phyloP scores from a whole-genome alignment of 2,113 vertebrate species.

The Tinamus guttatus region DNA sequence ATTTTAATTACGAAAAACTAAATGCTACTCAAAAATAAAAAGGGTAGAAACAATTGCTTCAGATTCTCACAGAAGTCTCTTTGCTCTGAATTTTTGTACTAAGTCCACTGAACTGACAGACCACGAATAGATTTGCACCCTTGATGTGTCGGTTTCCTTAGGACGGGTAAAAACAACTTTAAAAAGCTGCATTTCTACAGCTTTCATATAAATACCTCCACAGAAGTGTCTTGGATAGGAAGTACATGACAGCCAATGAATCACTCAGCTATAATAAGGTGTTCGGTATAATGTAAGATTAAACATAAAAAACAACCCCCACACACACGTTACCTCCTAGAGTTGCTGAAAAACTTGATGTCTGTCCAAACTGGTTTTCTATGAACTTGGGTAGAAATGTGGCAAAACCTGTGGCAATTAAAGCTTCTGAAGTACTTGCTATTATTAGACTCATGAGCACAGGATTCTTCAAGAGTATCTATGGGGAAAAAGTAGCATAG shows the following conservation, averaged over 20 bases:
- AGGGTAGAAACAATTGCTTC: background rate
- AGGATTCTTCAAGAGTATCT: slow-evolving; percentile 82
- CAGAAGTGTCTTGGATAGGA: too few species aligned
- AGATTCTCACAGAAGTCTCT: background rate
- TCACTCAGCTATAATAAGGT: background rate
- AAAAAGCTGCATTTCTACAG: too few species aligned
- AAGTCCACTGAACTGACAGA: too few species aligned
- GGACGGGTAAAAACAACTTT: too few species aligned
- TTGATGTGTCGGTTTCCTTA: too few species aligned
- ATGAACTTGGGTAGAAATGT: slow-evolving; percentile 86
- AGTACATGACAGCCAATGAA: too few species aligned
- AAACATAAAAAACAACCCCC: too few species aligned
- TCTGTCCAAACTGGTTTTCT: slow-evolving; percentile 84
- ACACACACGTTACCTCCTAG: slow-evolving; percentile 78
- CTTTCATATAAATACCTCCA: too few species aligned
- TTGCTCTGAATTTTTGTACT: too few species aligned
- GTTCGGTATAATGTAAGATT: background rate
- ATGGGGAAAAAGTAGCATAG: background rate
- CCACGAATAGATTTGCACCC: too few species aligned
- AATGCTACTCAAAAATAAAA: background rate
- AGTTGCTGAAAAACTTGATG: slow-evolving; percentile 79
- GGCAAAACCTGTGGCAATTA: slow-evolving; percentile 83
- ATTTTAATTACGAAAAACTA: background rate
- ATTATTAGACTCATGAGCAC: slow-evolving; percentile 82
- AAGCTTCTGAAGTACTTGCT: slow-evolving; percentile 79